A percentile compares a stretch with the other conserved stretches of the same genome.
These are phyloP conservation scores for Hyles lineata DNA, from an alignment of 2,888 invertebrate species.

Conservation along the genomic window DNA sequence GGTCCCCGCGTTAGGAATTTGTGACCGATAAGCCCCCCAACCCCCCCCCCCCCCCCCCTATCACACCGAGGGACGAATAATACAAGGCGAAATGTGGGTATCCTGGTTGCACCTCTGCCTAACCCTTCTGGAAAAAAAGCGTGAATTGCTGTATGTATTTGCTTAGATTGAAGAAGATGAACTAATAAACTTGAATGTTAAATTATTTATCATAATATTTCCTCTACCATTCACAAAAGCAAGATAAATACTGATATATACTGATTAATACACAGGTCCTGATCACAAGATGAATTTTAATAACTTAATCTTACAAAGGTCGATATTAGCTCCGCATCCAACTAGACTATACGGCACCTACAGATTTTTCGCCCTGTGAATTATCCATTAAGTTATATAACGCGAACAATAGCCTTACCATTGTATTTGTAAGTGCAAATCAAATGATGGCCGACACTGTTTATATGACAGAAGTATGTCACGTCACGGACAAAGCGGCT, in stretches of 20 bases:
- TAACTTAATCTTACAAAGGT: not conserved
- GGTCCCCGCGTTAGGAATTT: too few species aligned
- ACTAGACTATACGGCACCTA: not conserved
- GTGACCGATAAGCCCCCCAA: too few species aligned
- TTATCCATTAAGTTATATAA: not conserved
- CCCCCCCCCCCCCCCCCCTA: too few species aligned
- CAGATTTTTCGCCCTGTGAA: not conserved
- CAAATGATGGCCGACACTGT: not conserved
- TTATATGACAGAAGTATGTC: not conserved
- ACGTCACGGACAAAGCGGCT: slow-evolving; percentile 6
- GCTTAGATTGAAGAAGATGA: too few species aligned
- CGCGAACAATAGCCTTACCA: not conserved
- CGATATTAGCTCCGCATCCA: not conserved
- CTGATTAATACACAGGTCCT: not conserved
- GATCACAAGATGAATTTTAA: not conserved
- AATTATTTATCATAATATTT: too few species aligned
- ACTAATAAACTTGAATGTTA: too few species aligned
- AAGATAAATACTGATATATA: not conserved
- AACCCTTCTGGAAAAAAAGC: too few species aligned
- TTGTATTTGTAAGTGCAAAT: not conserved
- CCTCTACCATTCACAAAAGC: too few species aligned
- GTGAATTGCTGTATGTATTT: too few species aligned
- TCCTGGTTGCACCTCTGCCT: too few species aligned
- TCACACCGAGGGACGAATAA: too few species aligned
- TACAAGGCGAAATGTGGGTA: too few species aligned